Conservation (phyloP, 2,113 vertebrate genomes). For the Ardeotis arabs region DNA sequence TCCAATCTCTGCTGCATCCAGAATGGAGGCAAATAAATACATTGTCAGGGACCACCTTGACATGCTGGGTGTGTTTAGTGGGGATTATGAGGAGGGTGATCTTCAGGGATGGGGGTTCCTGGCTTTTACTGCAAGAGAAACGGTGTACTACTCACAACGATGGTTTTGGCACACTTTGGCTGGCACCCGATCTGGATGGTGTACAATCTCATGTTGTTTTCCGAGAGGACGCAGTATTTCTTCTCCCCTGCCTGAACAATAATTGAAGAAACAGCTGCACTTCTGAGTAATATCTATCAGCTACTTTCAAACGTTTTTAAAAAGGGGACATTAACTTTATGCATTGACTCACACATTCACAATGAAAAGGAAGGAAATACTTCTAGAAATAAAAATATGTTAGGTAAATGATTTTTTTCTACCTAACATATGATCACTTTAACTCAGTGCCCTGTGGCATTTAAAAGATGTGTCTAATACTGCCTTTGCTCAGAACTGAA, state of each 20-base stretch:
- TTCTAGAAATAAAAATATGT: neutral
- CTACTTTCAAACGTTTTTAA: neutral
- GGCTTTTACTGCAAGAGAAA: neutral
- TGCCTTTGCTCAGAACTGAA: neutral
- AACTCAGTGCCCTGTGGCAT: neutral
- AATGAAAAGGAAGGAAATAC: neutral
- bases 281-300: neutral
- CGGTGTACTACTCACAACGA: slow-evolving; percentile 77
- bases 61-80: rapidly evolving
- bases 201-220: slow-evolving; percentile 54
- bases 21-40: neutral
- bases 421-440: neutral
- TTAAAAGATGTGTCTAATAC: neutral
- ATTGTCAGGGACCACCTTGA: neutral
- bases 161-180: slow-evolving; percentile 69
- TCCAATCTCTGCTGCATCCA: neutral
- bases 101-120: neutral
- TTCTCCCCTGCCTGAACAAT: slow-evolving; percentile 60
- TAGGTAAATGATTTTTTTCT: neutral
- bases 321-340: neutral
- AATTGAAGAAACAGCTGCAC: neutral
- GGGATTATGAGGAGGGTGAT: neutral
- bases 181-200: slow-evolving; percentile 78
- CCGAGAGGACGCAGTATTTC: slow-evolving; percentile 73
- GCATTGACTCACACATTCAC: neutral